Evolutionary conservation across 2,888 invertebrate species (phyloP), one percentile per base, ranked within the genome.

Genomic region (Theretra japonica): DNA sequence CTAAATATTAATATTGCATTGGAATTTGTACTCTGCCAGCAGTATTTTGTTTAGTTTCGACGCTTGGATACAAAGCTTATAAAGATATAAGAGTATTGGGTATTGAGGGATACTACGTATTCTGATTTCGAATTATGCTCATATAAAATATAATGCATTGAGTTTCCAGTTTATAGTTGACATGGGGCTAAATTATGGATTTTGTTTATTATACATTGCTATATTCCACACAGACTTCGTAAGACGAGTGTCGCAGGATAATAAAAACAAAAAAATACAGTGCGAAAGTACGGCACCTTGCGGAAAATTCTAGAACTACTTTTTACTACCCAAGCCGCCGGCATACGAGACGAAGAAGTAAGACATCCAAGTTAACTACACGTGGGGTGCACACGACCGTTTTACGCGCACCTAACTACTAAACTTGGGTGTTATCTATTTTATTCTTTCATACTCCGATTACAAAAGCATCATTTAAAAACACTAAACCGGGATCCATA

Each of bases 1-100:
- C 89, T 91, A 90, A 91, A 92, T 91, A 89, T 88, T 89, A 89
- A 89, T 88, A 88, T 86, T 86, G 85, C 85, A 84, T 83, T 76
- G 78, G 81, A 81, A 88, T 87, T 87, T 86, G 86, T 86, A 85
- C 53, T 56, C 11, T 82, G 50, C n/a, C 23, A 11, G 33, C 4
- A 17, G 28, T 69, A 30, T 53, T 53, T 69, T 69, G 28, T 56
- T 69, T 56, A 56, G n/a, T 69, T 30, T 53, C 23, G 23, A 65
- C 62, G 11, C 0, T 48, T 41, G 41, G 41, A 65, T 41, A 48
- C 15, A 65, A 21, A 41, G 48, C 4, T 17, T 65, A 23, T 65
- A 2, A 15, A 41, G 62, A 65, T 41, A 33, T 60, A 19, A 41
- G 41, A 41, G 33, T 15, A 60, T 60, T 60, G 30, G 6, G 60